Evolutionary conservation across 2,797 vertebrate species (phyloP).

Genomic region (Pteronotus mesoamericanus): DNA sequence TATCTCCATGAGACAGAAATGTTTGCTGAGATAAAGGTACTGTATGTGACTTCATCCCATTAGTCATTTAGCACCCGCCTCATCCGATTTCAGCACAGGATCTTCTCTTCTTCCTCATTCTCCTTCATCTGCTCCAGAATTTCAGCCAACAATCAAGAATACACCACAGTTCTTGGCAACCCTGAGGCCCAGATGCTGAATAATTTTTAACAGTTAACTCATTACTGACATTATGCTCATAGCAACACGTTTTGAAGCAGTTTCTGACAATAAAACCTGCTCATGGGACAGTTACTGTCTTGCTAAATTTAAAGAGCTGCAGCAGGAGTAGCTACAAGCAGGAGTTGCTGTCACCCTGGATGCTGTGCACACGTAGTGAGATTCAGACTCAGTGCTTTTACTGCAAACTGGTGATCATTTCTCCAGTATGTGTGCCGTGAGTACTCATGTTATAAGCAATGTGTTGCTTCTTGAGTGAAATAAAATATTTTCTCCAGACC

Average conservation of each 20-base stretch:
- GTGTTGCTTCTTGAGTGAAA: background rate
- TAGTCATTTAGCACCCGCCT: background rate
- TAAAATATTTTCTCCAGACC: background rate
- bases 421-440: background rate
- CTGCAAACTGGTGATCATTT: background rate
- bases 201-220: conserved; percentile 36
- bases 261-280: background rate
- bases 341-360: background rate
- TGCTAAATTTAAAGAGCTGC: background rate
- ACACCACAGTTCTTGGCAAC: conserved; percentile 44
- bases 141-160: conserved; percentile 24
- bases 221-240: conserved; percentile 19
- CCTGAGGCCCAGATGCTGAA: conserved; percentile 33
- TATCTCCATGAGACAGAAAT: background rate
- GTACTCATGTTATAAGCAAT: background rate
- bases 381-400: background rate
- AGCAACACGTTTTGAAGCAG: conserved; percentile 4
- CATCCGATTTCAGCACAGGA: background rate
- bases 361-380: background rate
- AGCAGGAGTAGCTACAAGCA: background rate
- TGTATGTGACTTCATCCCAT: background rate
- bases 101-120: background rate
- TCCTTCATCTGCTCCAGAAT: conserved; percentile 3
- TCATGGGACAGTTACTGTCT: background rate
- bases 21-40: background rate